A percentile compares a stretch with the other conserved stretches of the same genome.
Conservation (phyloP, 2,888 invertebrate species). For the Drosophila fungiperda region DNA sequence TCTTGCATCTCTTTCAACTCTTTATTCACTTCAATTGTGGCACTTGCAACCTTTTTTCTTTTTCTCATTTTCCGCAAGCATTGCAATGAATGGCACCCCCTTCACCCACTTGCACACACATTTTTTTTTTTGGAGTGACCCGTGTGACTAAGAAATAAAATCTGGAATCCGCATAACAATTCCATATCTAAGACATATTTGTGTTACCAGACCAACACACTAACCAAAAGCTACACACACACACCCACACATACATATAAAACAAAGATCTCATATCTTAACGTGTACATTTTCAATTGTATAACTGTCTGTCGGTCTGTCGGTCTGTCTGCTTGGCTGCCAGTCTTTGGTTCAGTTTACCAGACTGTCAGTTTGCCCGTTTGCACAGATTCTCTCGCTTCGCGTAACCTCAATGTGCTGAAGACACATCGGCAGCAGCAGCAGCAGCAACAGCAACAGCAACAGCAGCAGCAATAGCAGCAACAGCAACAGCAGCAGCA, state of each 20-base stretch:
- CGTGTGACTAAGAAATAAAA: constrained; percentile 53
- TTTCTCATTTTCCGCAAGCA: constrained; percentile 35
- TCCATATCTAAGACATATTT: constrained; percentile 46
- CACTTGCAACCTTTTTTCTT: constrained; percentile 37
- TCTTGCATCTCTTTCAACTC: constrained; percentile 30
- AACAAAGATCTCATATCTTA: constrained; percentile 49
- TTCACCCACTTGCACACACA: not conserved
- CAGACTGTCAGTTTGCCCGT: constrained; percentile 1
- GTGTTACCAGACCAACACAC: constrained; percentile 30
- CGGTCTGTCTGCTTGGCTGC: constrained; percentile 6
- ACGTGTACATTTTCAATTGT: constrained; percentile 58
- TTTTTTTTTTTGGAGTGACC: constrained; percentile 42
- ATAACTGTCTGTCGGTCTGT: constrained; percentile 31
- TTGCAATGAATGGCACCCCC: constrained; percentile 40
- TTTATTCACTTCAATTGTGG: constrained; percentile 16
- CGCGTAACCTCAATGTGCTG: constrained; percentile 76
- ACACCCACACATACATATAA: not conserved
- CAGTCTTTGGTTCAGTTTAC: constrained; percentile 22
- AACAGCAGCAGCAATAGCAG: constrained; percentile 30
- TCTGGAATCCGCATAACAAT: constrained; percentile 52
- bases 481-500: constrained; percentile 29
- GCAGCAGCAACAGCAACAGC: constrained; percentile 23
- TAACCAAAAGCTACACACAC: constrained; percentile 25
- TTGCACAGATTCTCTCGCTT: constrained; percentile 51
- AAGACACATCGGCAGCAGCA: constrained; percentile 56